Evolutionary conservation across 2,797 vertebrate species (phyloP), one percentile per base, ranked within the genome.

Genomic region (Nasua narica): DNA sequence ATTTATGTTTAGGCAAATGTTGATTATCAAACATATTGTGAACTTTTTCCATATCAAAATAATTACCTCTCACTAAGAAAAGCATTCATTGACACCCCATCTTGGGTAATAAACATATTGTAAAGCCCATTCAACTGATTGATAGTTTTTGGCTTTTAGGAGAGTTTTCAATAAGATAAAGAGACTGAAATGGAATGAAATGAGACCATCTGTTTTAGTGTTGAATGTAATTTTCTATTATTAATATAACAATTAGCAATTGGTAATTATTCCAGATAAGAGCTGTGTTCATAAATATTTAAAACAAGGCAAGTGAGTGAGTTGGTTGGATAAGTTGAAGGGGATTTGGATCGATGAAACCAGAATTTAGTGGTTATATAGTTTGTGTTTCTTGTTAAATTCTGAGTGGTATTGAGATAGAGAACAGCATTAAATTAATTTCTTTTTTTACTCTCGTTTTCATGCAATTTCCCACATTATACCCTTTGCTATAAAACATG

Each of bases 391-490:
- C 67, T 95, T 94, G 76, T 93, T 94, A 96, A 93, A 96, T 96
- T 85, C 84, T 93, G 79, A 97, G 83, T 93, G 35, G 70, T 81
- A 52, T 14, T 67, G 85, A 72, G 82, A 89, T 79, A 48, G 27
- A 82, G 19, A 86, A 58, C 32, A 40, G 23, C 12, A 82, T 54
- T 29, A 54, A 58, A 95, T 98, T 96, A 97, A 96, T 97, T 98
- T 97, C 69, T 32, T 50, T 35, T 94, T 90, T 70, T 82, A 81
- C 32, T 96, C 29, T 87, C 50, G 29, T 98, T 98, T 98, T 97
- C 54, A 81, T 48, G 69, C 84, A 70, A 88, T 97, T 98, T 97
- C 84, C 65, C 94, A 89, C 92, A 96, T 97, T 56, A 60, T 87
- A 94, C 3, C 19, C 69, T 87, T 90, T 48, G 81, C 67, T 90